These are phyloP conservation scores for Polydesmus complanatus DNA, from an alignment of 2,888 invertebrate genomes.

Conservation along the genomic window DNA sequence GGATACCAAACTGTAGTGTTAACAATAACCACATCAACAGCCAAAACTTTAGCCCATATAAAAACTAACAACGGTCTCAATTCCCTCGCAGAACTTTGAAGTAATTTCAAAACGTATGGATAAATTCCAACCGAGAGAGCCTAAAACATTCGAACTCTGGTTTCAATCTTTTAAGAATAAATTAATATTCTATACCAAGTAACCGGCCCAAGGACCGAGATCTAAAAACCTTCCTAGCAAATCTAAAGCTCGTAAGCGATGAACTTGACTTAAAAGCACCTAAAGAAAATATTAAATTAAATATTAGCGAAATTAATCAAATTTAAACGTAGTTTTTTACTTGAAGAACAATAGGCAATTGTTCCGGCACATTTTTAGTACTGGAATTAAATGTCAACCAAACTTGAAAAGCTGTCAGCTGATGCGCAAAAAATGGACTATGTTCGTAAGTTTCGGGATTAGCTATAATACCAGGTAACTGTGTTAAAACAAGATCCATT, in stretches of 20 bases:
- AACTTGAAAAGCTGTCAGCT: constrained; percentile 92
- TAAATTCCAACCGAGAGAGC: constrained; percentile 96
- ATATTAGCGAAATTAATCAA: too few species aligned
- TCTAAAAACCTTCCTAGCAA: constrained; percentile 84
- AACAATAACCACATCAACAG: constrained; percentile 91
- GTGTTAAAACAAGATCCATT: constrained; percentile 81
- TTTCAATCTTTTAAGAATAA: neutral
- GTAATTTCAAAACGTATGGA: constrained; percentile 90
- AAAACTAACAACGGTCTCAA: constrained; percentile 84
- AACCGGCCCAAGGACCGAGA: constrained; percentile 90
- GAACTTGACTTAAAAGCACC: constrained; percentile 54
- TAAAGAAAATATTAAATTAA: constrained; percentile 21
- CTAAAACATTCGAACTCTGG: constrained; percentile 23
- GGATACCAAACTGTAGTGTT: too few species aligned
- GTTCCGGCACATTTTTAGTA: constrained; percentile 74
- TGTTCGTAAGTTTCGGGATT: constrained; percentile 37
- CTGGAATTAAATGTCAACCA: constrained; percentile 74
- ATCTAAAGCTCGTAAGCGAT: constrained; percentile 86
- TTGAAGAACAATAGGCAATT: constrained; percentile 93
- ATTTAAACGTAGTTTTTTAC: constrained; percentile 35
- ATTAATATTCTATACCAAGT: constrained; percentile 40
- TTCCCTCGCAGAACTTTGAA: constrained; percentile 88
- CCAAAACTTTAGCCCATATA: constrained; percentile 97
- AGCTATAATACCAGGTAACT: constrained; percentile 48
- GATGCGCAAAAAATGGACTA: constrained; percentile 92